Evolutionary conservation across 2,888 invertebrate species (phyloP), one percentile per base, ranked within the genome.

Genomic region (Drosophila neotestacea): DNA sequence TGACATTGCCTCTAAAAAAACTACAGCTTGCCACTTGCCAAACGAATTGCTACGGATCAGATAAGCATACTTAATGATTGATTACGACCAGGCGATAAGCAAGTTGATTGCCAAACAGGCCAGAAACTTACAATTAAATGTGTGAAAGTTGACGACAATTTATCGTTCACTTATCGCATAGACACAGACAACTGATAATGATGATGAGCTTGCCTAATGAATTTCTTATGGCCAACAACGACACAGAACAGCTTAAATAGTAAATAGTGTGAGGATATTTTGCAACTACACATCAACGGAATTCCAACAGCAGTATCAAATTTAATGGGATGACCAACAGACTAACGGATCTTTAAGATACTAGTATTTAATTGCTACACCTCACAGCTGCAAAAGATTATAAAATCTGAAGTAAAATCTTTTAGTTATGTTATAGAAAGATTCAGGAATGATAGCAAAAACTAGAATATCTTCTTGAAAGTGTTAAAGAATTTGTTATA

Each of bases 21-120:
- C n/a, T 42, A 65, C 62, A 50, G 27, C 72, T 65, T 41, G 52
- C 42, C 47, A 27, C 36, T 41, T 42, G 36, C 9, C 30, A 38
- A 28, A n/a, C 30, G 51, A 63, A 41, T 47, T 47, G 77, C 70
- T 44, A 42, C 38, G 38, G 41, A 80, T 79, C 76, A 60, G 76
- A 71, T 80, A 76, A 76, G 77, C 64, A 54, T 16, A 27, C 56
- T 62, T 76, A 76, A 76, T 76, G 76, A 76, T 79, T 80, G 76
- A 76, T 76, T 79, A 65, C 80, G 59, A 62, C 47, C 71, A 51
- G 32, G 32, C 51, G 76, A 76, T 77, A 80, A 80, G 62, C 46
- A 44, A 42, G 61, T 54, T 71, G 81, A 77, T 76, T 76, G 59
- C 80, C 56, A 52, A 64, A 61, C 64, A 64, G 80, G 55, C 61